Percentiles rank a stretch among this genome's conserved stretches.
These are phyloP conservation scores for Hypocryptadius cinnamomeus DNA, from an alignment of 2,113 vertebrate genomes.

Conservation along the genomic window DNA sequence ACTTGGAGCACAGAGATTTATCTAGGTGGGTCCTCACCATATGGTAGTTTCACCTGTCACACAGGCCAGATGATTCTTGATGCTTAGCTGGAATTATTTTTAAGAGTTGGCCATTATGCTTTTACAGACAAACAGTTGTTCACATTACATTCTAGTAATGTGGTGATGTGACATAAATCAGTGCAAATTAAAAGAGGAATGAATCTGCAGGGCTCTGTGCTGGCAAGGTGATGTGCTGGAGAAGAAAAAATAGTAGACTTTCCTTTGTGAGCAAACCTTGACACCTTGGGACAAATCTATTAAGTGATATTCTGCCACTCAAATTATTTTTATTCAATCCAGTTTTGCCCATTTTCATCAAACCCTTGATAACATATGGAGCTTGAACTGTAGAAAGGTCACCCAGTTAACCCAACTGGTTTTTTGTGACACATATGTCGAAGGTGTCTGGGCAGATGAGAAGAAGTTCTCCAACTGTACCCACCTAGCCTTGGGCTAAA, in stretches of 20 bases:
- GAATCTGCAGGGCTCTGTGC: not conserved
- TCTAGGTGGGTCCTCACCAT: not conserved
- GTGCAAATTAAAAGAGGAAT: not conserved
- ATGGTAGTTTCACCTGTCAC: not conserved
- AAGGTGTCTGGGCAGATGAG: not conserved
- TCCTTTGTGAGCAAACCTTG: not conserved
- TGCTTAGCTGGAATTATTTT: not conserved
- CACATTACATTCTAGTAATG: not conserved
- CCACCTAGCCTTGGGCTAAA: not conserved
- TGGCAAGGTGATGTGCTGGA: not conserved
- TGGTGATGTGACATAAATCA: not conserved
- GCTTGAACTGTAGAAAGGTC: not conserved
- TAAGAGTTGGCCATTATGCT: not conserved
- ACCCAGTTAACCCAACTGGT: not conserved
- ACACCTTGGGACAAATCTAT: not conserved
- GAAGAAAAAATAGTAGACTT: not conserved
- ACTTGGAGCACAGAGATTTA: not conserved
- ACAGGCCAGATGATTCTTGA: not conserved
- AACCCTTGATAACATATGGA: not conserved
- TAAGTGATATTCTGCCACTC: not conserved
- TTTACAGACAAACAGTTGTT: not conserved
- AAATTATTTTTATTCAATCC: not conserved
- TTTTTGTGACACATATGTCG: not conserved
- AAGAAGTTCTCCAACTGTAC: not conserved
- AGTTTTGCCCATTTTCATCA: not conserved